phyloP scores from a whole-genome alignment of 2,888 invertebrate genomes.

The Neria commutata region DNA sequence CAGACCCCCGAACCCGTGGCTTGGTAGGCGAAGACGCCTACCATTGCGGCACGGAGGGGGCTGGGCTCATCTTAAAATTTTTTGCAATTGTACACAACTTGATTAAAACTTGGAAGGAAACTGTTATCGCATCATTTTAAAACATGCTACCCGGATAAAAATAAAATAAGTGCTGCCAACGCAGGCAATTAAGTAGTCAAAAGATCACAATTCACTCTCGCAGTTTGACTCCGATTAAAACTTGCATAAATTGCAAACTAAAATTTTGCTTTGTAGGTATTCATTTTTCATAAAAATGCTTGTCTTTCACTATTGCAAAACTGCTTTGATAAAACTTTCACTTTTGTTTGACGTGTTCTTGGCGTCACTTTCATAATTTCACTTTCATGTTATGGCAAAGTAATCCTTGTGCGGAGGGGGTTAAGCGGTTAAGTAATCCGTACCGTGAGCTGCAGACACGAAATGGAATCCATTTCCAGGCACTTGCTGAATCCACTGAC shows the following conservation, averaged over 20 bases:
- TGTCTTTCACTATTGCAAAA: slow-evolving; percentile 26
- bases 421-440: slow-evolving; percentile 48
- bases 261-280: background rate
- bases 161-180: background rate
- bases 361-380: slow-evolving; percentile 22
- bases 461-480: slow-evolving; percentile 68
- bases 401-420: slow-evolving; percentile 39
- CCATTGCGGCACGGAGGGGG: too few relatives aligned
- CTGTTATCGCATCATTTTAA: too few relatives aligned
- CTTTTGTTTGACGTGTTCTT: slow-evolving; percentile 15
- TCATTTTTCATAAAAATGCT: background rate
- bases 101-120: too few relatives aligned
- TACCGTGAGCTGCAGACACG: slow-evolving; percentile 69
- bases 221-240: background rate
- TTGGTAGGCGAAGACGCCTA: too few relatives aligned
- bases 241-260: too few relatives aligned
- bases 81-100: too few relatives aligned
- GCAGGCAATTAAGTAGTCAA: background rate
- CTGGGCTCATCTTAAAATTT: too few relatives aligned
- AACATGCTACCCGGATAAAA: too few relatives aligned
- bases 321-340: background rate
- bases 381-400: slow-evolving; percentile 18
- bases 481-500: slow-evolving; percentile 65
- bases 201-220: background rate
- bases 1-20: too few relatives aligned